These are phyloP conservation scores for Phortica okadai DNA, from an alignment of 2,888 invertebrate genomes.

Conservation along the genomic window DNA sequence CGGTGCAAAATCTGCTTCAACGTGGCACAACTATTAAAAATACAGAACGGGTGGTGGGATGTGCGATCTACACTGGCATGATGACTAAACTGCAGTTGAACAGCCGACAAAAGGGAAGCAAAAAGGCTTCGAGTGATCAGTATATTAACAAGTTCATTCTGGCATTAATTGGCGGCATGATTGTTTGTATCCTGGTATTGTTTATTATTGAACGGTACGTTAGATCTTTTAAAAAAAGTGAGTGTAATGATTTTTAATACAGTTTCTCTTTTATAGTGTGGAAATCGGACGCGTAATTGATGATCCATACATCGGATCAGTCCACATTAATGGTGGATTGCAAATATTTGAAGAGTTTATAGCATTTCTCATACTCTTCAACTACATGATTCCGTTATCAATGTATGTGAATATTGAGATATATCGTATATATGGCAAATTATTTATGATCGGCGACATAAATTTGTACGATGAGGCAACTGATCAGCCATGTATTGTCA, in stretches of 20 bases:
- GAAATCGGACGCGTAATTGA: too few species aligned
- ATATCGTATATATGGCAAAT: constrained; percentile 81
- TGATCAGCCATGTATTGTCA: constrained; percentile 82
- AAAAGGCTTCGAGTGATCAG: constrained; percentile 81
- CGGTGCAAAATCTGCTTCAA: constrained; percentile 84
- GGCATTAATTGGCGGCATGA: constrained; percentile 80
- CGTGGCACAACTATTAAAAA: constrained; percentile 87
- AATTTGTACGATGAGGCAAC: constrained; percentile 81
- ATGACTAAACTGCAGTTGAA: constrained; percentile 89
- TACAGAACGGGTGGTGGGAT: constrained; percentile 85
- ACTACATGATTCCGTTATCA: constrained; percentile 90
- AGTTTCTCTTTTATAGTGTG: neutral
- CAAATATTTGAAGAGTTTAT: constrained; percentile 78
- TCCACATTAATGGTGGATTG: constrained; percentile 59
- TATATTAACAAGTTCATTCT: constrained; percentile 84
- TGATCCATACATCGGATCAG: neutral
- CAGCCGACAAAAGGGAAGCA: constrained; percentile 83
- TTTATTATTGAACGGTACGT: constrained; percentile 78
- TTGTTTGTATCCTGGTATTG: constrained; percentile 72
- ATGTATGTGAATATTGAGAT: constrained; percentile 89
- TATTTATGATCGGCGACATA: constrained; percentile 85
- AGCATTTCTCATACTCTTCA: constrained; percentile 85
- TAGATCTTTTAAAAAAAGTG: neutral
- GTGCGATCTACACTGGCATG: constrained; percentile 87
- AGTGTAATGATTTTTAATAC: neutral